Percentiles rank a stretch among this genome's conserved stretches.
Conservation (phyloP, 2,113 vertebrate genomes). For the Rhombomys opimus region DNA sequence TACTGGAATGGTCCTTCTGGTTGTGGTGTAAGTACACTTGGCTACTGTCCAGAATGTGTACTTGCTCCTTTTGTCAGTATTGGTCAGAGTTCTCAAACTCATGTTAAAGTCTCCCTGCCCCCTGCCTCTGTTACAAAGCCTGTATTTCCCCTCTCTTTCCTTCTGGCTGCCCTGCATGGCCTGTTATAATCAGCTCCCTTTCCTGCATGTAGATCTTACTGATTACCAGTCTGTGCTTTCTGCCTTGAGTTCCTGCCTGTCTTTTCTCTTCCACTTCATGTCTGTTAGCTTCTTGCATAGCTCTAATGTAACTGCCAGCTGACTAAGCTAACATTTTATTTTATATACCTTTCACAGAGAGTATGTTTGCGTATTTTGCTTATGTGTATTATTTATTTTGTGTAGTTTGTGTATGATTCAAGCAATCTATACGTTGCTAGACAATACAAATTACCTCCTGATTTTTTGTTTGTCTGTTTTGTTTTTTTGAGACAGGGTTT, state of each 20-base stretch:
- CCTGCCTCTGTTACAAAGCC: constrained; percentile 30
- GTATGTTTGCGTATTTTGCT: constrained; percentile 58
- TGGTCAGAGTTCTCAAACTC: constrained; percentile 34
- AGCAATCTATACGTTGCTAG: constrained; percentile 23
- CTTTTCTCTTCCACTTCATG: constrained; percentile 66
- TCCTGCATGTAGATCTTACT: constrained; percentile 64
- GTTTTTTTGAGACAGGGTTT: too few relatives aligned
- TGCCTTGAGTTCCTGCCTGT: constrained; percentile 62
- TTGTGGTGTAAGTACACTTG: constrained; percentile 17
- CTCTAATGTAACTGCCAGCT: constrained; percentile 56
- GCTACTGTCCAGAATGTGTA: not conserved
- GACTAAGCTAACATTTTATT: constrained; percentile 60
- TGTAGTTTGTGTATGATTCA: constrained; percentile 53
- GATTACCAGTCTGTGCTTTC: constrained; percentile 49
- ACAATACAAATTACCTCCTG: not conserved
- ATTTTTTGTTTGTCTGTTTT: not conserved
- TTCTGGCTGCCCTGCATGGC: constrained; percentile 43
- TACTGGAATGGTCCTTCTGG: not conserved
- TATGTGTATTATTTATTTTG: constrained; percentile 56
- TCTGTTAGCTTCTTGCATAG: constrained; percentile 65
- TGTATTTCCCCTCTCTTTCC: constrained; percentile 38
- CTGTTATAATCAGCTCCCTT: constrained; percentile 62
- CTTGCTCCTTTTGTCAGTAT: constrained; percentile 27
- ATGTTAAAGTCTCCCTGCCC: not conserved
- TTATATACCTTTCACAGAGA: constrained; percentile 55